A percentile compares a stretch with the other conserved stretches of the same genome.
These are phyloP conservation scores for Pachypeltis micranthus DNA, from an alignment of 1,140 invertebrate genomes.

Conservation along the genomic window DNA sequence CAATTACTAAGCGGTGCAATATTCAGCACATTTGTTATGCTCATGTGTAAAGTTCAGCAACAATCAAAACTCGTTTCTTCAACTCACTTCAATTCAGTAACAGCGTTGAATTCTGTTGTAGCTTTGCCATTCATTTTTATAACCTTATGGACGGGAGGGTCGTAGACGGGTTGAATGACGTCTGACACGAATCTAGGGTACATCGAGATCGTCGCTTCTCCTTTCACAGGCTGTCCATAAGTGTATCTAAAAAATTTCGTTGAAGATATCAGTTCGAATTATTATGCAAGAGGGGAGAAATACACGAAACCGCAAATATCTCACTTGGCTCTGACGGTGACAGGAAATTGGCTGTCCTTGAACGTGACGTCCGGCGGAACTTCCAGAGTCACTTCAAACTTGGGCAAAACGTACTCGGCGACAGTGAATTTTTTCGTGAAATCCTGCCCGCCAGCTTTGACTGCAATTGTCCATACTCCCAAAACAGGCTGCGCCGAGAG, in stretches of 20 bases:
- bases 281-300: no score
- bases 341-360: slow-evolving; percentile 59
- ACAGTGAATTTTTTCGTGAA: slow-evolving; percentile 64
- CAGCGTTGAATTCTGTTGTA: slow-evolving; percentile 62
- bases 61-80: no score
- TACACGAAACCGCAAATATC: no score
- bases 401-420: slow-evolving; percentile 84
- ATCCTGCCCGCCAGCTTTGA: slow-evolving; percentile 46
- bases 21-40: no score
- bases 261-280: no score
- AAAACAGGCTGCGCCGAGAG: slow-evolving; percentile 75
- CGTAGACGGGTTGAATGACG: slow-evolving; percentile 65
- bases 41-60: no score
- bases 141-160: slow-evolving; percentile 62
- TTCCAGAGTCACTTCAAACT: slow-evolving; percentile 76
- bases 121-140: slow-evolving; percentile 64
- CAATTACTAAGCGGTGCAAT: no score
- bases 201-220: slow-evolving; percentile 60
- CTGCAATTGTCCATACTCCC: slow-evolving; percentile 79
- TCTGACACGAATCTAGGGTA: slow-evolving; percentile 65
- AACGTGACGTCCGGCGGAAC: slow-evolving; percentile 69
- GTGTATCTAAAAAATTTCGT: slow-evolving; percentile 49
- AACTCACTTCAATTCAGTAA: slow-evolving; percentile 48
- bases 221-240: slow-evolving; percentile 70
- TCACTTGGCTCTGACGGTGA: slow-evolving; percentile 74